Evolutionary conservation across 2,888 invertebrate genomes (phyloP), one percentile per base, ranked within the genome.

Genomic region (Philhelius pedissequus): DNA sequence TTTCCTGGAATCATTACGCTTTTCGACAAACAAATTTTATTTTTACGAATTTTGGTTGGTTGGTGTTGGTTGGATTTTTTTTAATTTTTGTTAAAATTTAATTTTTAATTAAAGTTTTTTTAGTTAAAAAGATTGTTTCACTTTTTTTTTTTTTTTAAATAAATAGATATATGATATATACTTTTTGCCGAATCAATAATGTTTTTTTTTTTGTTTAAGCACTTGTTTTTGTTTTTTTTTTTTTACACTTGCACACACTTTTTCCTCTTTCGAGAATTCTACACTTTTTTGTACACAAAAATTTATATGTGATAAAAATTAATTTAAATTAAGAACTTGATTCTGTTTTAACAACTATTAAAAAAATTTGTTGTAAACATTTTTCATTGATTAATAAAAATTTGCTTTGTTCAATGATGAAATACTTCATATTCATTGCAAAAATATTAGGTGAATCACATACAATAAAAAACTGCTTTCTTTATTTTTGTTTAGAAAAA

Each of bases 1-100:
- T 54, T 84, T 74, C 84, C 83, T 74, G 83, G 79, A 83, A 83
- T 83, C 83, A 83, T 83, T 83, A 83, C 83, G 82, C 78, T 78
- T 82, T 78, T 78, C 81, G 54, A 82, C 32, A 52, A 73, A 71
- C 64, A 32, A 40, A 52, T 50, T 76, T 50, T n/a, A n/a, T 43
- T 9, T 32, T 56, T 40, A 64, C 62, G 70, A 15, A 30, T 9
- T 11, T 48, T 22, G 32, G 25, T 18, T 27, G 32, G 15, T 56
- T 56, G 5, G 8, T 32, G 11, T 4, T 27, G 5, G 13, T 43
- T 45, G 15, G 0, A 22, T 15, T n/a, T 50, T 22, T 20, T 27
- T 15, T 15, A n/a, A n/a, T 32, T 22, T 40, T 38, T 22, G 2
- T 40, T 38, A n/a, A n/a, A n/a, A n/a, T n/a, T n/a, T n/a, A n/a